Base-by-base conservation (phyloP, 2,113 vertebrate genomes). In the Callocephalon fimbriatum region DNA sequence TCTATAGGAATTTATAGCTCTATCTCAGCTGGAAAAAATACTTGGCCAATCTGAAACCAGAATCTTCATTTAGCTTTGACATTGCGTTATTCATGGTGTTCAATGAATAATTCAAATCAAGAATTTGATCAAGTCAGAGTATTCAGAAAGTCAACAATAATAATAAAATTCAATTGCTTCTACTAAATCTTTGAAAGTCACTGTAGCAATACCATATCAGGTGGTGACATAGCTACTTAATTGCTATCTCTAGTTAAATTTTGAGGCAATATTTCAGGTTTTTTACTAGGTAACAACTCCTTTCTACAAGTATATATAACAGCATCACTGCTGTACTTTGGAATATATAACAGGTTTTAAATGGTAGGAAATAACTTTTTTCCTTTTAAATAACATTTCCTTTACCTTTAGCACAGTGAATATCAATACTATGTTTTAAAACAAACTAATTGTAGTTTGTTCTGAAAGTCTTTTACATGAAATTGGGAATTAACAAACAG, bases 61-160 rank as follows among this genome's bases (percentile, higher is more conserved):
- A 80, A 59, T 66, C 42, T 83, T 70, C 38, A 47, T 75, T 94
- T 83, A 62, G 9, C 16, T 63, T 95, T 78, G 32, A 70, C 63
- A 67, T 10, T 86, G 35, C 71, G 15, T 21, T 86, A 71, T 86
- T 94, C 11, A 27, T 32, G 27, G 40, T 45, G 47, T 56, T 78
- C 42, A 76, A 45, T 59, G 67, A 92, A 74, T 86, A 90, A 92
- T 80, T 86, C 40, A 68, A 45, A 83, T 73, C 12, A 76, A 83
- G 37, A 54, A 70, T 96, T 90, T 77, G 53, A 77, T 94, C 63
- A 66, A 92, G 50, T 51, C 29, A 47, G 61, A 62, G 7, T 86
- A 75, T 86, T 94, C 68, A 88, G 65, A 88, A 94, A 88, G 42
- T 93, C 76, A 93, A 67, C 44, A 84, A 38, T 81, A 71, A 81